Evolutionary conservation across 2,113 vertebrate genomes (phyloP).

Genomic region (Cyphomyrus plagiostoma): DNA sequence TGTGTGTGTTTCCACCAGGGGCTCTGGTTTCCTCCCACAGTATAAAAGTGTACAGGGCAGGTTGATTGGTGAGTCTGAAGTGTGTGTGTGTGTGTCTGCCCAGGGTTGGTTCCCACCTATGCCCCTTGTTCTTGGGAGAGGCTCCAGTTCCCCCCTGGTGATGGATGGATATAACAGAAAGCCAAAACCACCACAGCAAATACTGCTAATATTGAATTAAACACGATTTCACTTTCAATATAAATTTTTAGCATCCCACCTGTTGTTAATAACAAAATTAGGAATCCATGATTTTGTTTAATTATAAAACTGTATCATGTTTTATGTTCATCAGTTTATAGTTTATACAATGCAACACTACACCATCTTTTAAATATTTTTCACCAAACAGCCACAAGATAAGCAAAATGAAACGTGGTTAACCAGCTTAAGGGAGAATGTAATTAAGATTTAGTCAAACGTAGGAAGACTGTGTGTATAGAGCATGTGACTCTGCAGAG

Average conservation of each 20-base stretch:
- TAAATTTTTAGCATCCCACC: background rate
- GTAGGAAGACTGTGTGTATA: background rate
- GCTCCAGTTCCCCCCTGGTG: too few relatives aligned
- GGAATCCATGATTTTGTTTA: background rate
- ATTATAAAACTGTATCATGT: background rate
- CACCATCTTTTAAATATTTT: background rate
- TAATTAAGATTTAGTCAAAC: background rate
- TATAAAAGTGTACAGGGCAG: too few relatives aligned
- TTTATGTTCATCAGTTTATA: background rate
- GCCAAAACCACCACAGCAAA: background rate
- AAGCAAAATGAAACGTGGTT: background rate
- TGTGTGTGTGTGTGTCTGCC: too few relatives aligned
- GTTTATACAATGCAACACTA: background rate
- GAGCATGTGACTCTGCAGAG: background rate
- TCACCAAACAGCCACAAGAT: background rate
- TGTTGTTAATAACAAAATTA: background rate
- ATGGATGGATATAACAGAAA: background rate
- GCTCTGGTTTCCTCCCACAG: too few relatives aligned
- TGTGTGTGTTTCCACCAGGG: too few relatives aligned
- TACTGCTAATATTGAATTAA: background rate
- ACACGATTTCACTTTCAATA: background rate
- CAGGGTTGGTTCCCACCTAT: too few relatives aligned
- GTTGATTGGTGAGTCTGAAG: too few relatives aligned
- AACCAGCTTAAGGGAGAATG: background rate
- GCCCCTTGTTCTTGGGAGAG: too few relatives aligned